Base-by-base conservation (phyloP, 2,113 vertebrate species). In the Periophthalmus modestus region DNA sequence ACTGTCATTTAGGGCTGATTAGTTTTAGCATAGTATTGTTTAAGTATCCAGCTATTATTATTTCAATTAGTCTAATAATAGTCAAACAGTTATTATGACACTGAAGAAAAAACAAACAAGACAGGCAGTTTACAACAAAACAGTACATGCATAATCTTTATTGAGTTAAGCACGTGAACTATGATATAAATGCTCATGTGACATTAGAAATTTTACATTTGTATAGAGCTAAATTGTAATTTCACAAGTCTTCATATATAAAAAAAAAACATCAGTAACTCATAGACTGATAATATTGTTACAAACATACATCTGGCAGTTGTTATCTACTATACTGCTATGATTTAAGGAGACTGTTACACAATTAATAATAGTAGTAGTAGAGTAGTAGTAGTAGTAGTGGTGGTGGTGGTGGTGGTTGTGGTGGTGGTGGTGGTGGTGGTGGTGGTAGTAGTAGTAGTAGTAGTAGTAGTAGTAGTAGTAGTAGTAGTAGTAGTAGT, bases 101-200 rank as follows among this genome's bases (percentile, higher is more conserved):
- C 23, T 59, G 57, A 9, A 23, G 23, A 28, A 7, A 7, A 43
- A 23, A 69, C 9, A 69, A 69, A 19, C 5, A 66, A 15, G 21
- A 2, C 55, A 23, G 21, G 11, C 66, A 24, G 18, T 14, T 5
- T 67, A 63, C 23, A 67, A 79, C 68, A 65, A 69, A 72, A 82
- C 58, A 69, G 57, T 72, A 73, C 70, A 89, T 89, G 80, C 81
- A 80, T 77, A 66, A 54, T 83, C 21, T 28, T 67, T 69, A 68
- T 50, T 73, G 50, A n/a, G 9, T 24, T 28, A 13, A 14, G 16
- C 18, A 66, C 23, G 0, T 68, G 46, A 62, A 33, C 2, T 13
- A 71, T 55, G 66, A 66, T 23, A n/a, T 33, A 68, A 68, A 46
- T 65, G 34, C 4, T 46, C 24, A 1, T 23, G 39, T 63, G 23